A percentile compares a stretch with the other conserved stretches of the same genome.
Evolutionary conservation across 2,113 vertebrate species (phyloP).

Genomic region (Brevimyrus niger): DNA sequence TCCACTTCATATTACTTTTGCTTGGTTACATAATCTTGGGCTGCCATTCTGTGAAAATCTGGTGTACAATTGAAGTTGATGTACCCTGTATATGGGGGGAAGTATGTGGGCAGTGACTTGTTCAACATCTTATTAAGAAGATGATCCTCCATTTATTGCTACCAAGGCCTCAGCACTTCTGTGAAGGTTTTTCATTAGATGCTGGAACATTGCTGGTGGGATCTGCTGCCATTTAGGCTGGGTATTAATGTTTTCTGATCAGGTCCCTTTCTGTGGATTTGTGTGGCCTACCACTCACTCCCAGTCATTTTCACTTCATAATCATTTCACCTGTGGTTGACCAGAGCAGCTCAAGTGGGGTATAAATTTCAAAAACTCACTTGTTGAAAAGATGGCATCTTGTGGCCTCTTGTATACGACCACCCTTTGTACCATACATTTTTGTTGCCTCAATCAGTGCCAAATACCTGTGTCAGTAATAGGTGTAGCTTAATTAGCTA

Average conservation of each 20-base stretch:
- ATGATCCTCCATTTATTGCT: not conserved
- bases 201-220: not conserved
- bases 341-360: not conserved
- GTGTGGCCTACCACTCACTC: not conserved
- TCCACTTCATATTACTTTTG: not conserved
- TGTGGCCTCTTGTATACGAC: not conserved
- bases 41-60: not conserved
- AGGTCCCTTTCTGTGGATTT: not conserved
- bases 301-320: not conserved
- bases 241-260: not conserved
- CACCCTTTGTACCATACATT: not conserved
- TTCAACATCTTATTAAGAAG: not conserved
- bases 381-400: not conserved
- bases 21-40: not conserved
- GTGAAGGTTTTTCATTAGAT: not conserved
- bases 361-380: not conserved
- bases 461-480: not conserved
- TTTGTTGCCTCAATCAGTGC: not conserved
- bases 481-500: not conserved
- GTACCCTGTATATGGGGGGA: not conserved
- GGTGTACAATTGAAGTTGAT: not conserved
- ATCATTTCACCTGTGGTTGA: not conserved
- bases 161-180: not conserved
- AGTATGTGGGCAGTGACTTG: not conserved
- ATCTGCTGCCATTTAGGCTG: not conserved